Conservation (phyloP, 2,113 vertebrate genomes). For the Mungos mungo region DNA sequence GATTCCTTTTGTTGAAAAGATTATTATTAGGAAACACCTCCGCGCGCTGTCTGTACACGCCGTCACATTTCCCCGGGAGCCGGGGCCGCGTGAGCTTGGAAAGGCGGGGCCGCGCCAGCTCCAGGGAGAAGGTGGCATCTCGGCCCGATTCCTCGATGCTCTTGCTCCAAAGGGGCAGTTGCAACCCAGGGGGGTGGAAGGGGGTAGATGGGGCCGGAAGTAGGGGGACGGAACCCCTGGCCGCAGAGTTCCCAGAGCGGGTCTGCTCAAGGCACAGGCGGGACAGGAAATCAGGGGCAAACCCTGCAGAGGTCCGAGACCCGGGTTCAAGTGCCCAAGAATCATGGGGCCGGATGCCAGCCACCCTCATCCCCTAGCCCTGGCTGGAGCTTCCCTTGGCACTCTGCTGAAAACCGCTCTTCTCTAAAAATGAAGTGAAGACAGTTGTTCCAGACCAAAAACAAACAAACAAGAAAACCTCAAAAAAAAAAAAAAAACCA, state of each 20-base stretch:
- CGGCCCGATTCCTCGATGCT: not conserved
- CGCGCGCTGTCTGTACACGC: slow-evolving; percentile 41
- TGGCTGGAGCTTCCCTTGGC: accelerated
- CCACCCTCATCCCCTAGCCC: not conserved
- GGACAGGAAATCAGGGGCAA: not conserved
- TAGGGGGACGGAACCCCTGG: not conserved
- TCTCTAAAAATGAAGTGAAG: not conserved
- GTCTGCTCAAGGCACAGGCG: not conserved
- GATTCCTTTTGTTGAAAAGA: slow-evolving; percentile 49
- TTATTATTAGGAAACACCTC: slow-evolving; percentile 50
- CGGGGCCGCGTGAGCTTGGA: not conserved
- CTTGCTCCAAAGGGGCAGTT: not conserved
- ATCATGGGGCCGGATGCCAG: accelerated
- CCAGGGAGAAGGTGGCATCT: not conserved
- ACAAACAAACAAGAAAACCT: not conserved
- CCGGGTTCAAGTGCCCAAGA: accelerated
- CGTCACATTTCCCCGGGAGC: not conserved
- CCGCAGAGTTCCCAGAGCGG: not conserved
- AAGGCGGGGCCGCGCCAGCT: not conserved
- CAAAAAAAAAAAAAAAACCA: not conserved
- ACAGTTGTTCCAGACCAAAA: not conserved
- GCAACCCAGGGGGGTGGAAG: too few relatives aligned
- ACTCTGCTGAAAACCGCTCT: not conserved
- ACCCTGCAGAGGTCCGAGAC: accelerated
- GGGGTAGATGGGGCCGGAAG: too few relatives aligned